A percentile compares a stretch with the other conserved stretches of the same genome.
These are phyloP conservation scores for Neuroscelio doddi DNA, from an alignment of 2,888 invertebrate genomes.

Conservation along the genomic window DNA sequence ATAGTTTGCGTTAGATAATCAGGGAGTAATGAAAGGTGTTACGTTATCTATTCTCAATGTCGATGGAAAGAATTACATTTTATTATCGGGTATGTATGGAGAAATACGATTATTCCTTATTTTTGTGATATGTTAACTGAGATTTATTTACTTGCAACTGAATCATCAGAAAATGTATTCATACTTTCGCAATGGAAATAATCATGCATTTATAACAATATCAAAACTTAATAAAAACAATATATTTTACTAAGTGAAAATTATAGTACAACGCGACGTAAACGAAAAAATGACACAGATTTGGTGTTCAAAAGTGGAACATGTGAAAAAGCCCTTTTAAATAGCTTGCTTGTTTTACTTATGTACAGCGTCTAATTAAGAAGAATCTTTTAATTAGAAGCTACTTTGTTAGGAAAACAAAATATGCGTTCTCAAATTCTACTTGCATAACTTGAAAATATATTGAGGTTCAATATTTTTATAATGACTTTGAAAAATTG, in stretches of 20 bases:
- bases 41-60: slow-evolving; percentile 48
- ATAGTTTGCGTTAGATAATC: slow-evolving; percentile 46
- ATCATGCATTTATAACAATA: no score
- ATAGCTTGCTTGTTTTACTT: not conserved
- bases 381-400: slow-evolving; percentile 27
- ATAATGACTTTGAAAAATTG: no score
- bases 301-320: slow-evolving; percentile 29
- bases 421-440: no score
- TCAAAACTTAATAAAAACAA: no score
- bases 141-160: no score
- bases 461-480: no score
- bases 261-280: not conserved
- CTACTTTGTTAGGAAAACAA: no score
- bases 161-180: no score
- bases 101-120: slow-evolving; percentile 41
- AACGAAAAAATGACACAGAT: slow-evolving; percentile 23
- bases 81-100: slow-evolving; percentile 45
- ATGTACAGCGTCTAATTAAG: slow-evolving; percentile 21
- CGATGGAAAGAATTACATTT: slow-evolving; percentile 44
- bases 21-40: slow-evolving; percentile 46
- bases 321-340: slow-evolving; percentile 32
- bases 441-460: no score
- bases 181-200: no score
- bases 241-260: no score
- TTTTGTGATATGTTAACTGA: slow-evolving; percentile 22